Evolutionary conservation across 1,140 invertebrate genomes (phyloP).

Genomic region (Acromyrmex echinatior): DNA sequence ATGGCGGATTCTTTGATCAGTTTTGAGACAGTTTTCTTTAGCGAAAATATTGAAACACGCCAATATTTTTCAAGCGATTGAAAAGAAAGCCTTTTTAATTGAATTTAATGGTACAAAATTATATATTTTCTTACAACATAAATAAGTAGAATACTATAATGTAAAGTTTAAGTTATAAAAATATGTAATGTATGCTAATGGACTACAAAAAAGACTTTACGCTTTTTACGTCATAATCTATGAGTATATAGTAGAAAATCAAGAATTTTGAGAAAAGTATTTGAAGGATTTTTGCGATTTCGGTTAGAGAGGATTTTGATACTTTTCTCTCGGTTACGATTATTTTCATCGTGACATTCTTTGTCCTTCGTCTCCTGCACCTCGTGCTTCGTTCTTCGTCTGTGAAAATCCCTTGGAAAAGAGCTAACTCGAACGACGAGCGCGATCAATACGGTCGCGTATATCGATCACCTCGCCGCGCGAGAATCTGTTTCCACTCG

Average conservation of each 20-base stretch:
- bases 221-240: not conserved
- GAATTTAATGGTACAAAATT: not conserved
- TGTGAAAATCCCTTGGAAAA: constrained; percentile 69
- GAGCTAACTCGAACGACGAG: constrained; percentile 71
- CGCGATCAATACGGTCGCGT: constrained; percentile 69
- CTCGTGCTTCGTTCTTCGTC: not conserved
- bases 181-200: not conserved
- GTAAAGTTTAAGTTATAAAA: not conserved
- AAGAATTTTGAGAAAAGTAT: not conserved
- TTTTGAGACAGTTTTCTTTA: not conserved
- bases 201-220: not conserved
- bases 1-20: not conserved
- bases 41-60: not conserved
- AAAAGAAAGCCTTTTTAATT: not conserved
- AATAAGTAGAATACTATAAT: not conserved
- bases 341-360: constrained; percentile 39
- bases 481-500: constrained; percentile 63
- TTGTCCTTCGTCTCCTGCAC: constrained; percentile 45
- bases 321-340: not conserved
- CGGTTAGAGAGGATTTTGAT: constrained; percentile 5
- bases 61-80: not conserved
- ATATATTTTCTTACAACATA: not conserved
- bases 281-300: constrained; percentile 30
- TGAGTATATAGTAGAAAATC: not conserved
- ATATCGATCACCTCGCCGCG: constrained; percentile 52